phyloP scores from a whole-genome alignment of 2,113 vertebrate genomes.

The Hylia prasina region DNA sequence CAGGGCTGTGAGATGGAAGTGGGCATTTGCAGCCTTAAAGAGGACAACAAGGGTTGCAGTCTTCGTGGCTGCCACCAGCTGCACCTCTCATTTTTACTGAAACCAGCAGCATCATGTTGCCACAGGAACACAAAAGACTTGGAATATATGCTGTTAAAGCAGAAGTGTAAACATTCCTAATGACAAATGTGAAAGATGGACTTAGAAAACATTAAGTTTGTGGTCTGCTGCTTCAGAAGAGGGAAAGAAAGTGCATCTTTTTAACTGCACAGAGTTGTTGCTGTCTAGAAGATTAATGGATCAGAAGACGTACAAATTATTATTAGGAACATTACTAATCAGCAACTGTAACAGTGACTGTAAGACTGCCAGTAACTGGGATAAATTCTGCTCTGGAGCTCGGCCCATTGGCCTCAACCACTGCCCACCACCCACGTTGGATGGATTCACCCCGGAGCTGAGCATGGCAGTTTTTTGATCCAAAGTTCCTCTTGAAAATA shows the following conservation, averaged over 20 bases:
- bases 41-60: neutral
- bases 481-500: neutral
- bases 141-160: neutral
- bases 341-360: neutral
- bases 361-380: neutral
- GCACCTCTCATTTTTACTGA: neutral
- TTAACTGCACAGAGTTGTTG: neutral
- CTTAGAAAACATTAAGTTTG: neutral
- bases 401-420: neutral
- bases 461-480: neutral
- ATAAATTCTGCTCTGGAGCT: neutral
- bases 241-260: neutral
- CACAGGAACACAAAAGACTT: neutral
- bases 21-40: neutral
- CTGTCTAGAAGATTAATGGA: neutral
- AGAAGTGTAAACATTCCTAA: neutral
- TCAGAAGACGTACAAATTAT: neutral
- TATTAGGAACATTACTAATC: neutral
- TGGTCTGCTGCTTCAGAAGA: neutral
- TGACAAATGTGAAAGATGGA: neutral
- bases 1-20: neutral
- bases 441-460: neutral
- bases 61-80: neutral
- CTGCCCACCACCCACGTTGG: rapidly evolving
- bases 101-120: neutral